These are phyloP conservation scores for Anadara kagoshimensis DNA, from an alignment of 1,140 invertebrate species.

Conservation along the genomic window DNA sequence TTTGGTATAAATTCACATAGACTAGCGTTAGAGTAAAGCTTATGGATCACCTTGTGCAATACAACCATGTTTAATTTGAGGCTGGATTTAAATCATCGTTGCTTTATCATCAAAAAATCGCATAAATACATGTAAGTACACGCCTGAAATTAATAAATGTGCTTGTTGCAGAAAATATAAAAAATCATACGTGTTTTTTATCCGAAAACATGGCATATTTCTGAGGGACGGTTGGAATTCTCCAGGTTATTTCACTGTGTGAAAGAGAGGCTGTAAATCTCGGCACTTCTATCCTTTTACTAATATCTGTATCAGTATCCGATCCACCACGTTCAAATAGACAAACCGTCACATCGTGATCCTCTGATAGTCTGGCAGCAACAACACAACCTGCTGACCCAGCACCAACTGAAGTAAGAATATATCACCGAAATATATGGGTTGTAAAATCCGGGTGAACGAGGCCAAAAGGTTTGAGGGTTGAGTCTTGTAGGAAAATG, in stretches of 20 bases:
- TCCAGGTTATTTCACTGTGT: slow-evolving; percentile 77
- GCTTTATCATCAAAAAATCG: no score
- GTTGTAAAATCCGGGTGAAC: no score
- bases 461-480: no score
- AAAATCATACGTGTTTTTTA: slow-evolving; percentile 41
- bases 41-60: no score
- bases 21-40: no score
- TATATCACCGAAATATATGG: no score
- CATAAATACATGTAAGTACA: no score
- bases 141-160: no score
- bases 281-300: slow-evolving; percentile 14
- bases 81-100: no score
- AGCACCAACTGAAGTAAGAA: slow-evolving; percentile 5
- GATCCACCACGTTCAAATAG: slow-evolving; percentile 92
- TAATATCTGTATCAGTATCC: slow-evolving; percentile 80
- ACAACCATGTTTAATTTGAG: no score
- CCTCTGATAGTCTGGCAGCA: slow-evolving; percentile 91
- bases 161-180: neutral
- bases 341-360: slow-evolving; percentile 82
- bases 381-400: slow-evolving; percentile 81
- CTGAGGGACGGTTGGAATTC: slow-evolving; percentile 92
- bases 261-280: slow-evolving; percentile 64
- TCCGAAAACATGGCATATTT: slow-evolving; percentile 53
- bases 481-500: no score
- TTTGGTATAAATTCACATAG: no score